A percentile compares a stretch with the other conserved stretches of the same genome.
Evolutionary conservation across 1,140 invertebrate species (phyloP).

Genomic region (Drosophila sulfurigaster): DNA sequence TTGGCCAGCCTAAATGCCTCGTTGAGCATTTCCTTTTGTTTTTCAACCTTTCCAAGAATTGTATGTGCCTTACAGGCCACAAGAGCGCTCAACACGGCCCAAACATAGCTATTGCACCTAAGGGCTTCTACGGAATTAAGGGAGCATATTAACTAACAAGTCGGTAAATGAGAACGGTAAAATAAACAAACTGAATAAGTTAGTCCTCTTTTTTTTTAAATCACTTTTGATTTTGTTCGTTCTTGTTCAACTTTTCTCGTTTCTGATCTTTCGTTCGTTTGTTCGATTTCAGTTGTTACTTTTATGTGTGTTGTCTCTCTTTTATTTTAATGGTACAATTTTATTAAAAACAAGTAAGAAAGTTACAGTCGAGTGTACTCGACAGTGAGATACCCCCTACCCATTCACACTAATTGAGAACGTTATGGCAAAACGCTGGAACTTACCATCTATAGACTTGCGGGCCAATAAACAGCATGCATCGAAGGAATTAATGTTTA

Average conservation of each 20-base stretch:
- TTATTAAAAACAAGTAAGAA: too few species aligned
- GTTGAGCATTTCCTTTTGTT: conserved; percentile 41
- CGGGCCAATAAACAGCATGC: conserved; percentile 61
- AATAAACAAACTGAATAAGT: not conserved
- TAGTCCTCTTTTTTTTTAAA: too few species aligned
- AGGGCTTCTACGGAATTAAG: conserved; percentile 47
- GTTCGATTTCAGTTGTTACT: too few species aligned
- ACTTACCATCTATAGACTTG: conserved; percentile 62
- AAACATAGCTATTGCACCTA: conserved; percentile 56
- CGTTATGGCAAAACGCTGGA: too few species aligned
- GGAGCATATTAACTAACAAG: not conserved
- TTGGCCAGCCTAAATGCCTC: conserved; percentile 54
- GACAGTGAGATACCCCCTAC: too few species aligned
- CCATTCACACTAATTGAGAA: too few species aligned
- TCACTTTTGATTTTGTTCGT: too few species aligned
- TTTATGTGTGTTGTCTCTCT: too few species aligned
- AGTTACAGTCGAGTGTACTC: too few species aligned
- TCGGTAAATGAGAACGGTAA: not conserved
- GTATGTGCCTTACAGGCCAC: conserved; percentile 69
- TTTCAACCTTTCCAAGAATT: conserved; percentile 65
- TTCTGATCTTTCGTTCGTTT: too few species aligned
- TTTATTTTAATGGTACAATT: too few species aligned
- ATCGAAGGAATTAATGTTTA: conserved; percentile 64
- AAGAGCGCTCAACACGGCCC: conserved; percentile 63
- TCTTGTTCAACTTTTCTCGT: too few species aligned